Evolutionary conservation across 2,797 vertebrate species (phyloP), one percentile per base, ranked within the genome.

Genomic region (Thaleichthys pacificus): DNA sequence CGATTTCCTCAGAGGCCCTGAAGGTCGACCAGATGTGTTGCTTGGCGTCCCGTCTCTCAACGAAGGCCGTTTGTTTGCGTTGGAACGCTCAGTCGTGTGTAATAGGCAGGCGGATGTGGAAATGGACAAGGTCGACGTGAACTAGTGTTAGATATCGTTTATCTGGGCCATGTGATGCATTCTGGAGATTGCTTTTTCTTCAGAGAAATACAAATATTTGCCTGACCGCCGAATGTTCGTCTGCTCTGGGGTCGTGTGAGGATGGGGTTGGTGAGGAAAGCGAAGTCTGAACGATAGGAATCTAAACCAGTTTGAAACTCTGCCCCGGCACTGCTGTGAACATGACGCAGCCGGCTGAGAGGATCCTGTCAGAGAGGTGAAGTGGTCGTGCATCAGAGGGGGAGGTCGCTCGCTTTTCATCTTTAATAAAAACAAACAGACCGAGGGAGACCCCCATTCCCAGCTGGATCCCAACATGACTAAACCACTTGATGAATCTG

Each of bases 11-110:
- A 83, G 73, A 81, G 76, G 79, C 76, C 72, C 62, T 1, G 77
- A 82, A 81, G 51, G 66, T 49, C 19, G 77, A 77, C 75, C 78
- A 83, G 76, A 84, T 86, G 72, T 80, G 79, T 77, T 71, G 28
- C 73, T 70, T 49, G 38, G 42, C 5, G 12, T 65, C 72, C 58
- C 32, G 70, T 61, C 61, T 54, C 1, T 78, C 32, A n/a, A 38
- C 14, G 8, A 22, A 70, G 24, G 60, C 1, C 68, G 49, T 58
- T 79, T 80, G 49, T 77, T 77, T 75, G 32, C 68, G 56, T 5
- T 30, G 15, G 54, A 69, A 38, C 32, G 69, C 70, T 80, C 73
- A 47, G 72, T 57, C 56, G 56, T 62, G 79, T 62, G 12, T 61
- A 65, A 73, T 63, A 15, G 8, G 15, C n/a, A 5, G 67, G 51